Evolutionary conservation across 2,113 vertebrate genomes (phyloP).

Genomic region (Tyrannus savana): DNA sequence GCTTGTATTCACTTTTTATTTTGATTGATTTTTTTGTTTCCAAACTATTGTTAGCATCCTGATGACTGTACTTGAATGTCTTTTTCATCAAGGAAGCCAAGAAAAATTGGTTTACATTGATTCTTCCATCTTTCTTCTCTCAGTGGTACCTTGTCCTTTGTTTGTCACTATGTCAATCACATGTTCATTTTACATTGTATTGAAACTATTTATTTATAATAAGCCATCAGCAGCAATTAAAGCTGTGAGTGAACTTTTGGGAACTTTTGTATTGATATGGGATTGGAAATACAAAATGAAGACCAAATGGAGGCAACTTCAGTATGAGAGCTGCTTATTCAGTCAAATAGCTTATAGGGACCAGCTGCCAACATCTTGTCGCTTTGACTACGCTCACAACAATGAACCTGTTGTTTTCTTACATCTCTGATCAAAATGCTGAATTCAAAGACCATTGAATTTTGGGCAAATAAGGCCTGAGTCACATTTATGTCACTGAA

Average conservation of each 20-base stretch:
- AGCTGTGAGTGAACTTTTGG: background rate
- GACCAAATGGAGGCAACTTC: background rate
- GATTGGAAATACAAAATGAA: background rate
- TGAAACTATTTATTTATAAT: background rate
- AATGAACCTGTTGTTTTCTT: background rate
- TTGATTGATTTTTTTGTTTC: background rate
- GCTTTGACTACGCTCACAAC: background rate
- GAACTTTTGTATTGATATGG: background rate
- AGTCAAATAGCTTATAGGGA: background rate
- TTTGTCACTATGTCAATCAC: background rate
- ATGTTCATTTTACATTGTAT: background rate
- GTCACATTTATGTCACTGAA: background rate
- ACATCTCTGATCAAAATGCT: background rate
- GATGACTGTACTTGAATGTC: background rate
- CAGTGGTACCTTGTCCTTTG: background rate
- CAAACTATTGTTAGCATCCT: background rate
- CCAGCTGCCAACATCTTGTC: background rate
- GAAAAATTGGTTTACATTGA: background rate
- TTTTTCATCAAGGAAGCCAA: background rate
- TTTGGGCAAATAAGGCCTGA: background rate
- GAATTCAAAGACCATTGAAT: background rate
- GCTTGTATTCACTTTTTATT: background rate
- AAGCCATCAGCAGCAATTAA: background rate
- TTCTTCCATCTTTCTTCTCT: background rate
- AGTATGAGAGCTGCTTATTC: background rate